Conservation (phyloP, 92 coral and sea anemone species). For the Meandrina meandrites region DNA sequence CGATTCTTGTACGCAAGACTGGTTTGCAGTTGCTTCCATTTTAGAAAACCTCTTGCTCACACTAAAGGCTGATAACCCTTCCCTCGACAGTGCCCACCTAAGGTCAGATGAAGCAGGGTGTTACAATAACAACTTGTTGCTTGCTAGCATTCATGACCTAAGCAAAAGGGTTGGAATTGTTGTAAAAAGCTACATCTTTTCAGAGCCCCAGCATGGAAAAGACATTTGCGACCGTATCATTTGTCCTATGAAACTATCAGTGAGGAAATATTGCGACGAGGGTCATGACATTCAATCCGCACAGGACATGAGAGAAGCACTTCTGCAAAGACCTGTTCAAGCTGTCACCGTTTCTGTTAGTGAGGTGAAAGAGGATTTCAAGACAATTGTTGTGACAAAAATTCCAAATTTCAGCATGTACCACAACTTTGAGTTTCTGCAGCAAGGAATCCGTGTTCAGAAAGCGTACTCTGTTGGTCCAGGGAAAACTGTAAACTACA, state of each 20-base stretch:
- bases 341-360: constrained; percentile 64
- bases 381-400: constrained; percentile 45
- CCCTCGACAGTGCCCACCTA: constrained; percentile 40
- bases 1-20: constrained; percentile 74
- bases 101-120: constrained; percentile 71
- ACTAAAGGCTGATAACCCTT: constrained; percentile 45
- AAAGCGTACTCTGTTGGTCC: constrained; percentile 64
- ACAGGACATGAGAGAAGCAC: constrained; percentile 57
- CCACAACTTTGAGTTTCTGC: constrained; percentile 52
- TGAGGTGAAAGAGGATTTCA: constrained; percentile 37
- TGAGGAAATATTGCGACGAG: constrained; percentile 56
- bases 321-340: constrained; percentile 59
- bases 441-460: constrained; percentile 57
- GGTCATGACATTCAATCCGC: constrained; percentile 58
- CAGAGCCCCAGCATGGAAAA: constrained; percentile 70
- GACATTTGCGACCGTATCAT: constrained; percentile 66
- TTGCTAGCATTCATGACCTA: constrained; percentile 46
- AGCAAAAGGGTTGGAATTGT: constrained; percentile 46
- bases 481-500: constrained; percentile 47
- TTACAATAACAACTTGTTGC: constrained; percentile 57
- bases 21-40: constrained; percentile 65
- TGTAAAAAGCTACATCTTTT: constrained; percentile 51
- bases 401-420: constrained; percentile 54
- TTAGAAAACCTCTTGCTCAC: constrained; percentile 53
- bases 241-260: constrained; percentile 57